Conservation (phyloP, 2,888 invertebrate species). For the Hypolimnas misippus region DNA sequence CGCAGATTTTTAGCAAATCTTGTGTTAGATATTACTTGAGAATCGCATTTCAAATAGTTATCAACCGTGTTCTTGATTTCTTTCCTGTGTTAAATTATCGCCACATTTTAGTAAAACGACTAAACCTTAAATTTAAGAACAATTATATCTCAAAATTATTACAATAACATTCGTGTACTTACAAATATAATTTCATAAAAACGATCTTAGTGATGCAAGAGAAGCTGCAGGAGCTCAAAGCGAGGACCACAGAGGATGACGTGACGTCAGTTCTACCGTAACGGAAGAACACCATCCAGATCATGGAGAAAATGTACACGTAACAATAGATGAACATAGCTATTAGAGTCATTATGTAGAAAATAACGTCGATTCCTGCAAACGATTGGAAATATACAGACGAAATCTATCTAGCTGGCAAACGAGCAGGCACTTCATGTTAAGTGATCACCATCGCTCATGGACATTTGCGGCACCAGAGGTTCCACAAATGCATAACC, state of each 20-base stretch:
- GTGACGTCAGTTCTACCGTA: constrained; percentile 51
- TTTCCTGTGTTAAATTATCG: constrained; percentile 43
- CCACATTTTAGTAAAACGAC: not conserved
- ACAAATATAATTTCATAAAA: constrained; percentile 55
- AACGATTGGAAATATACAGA: no score
- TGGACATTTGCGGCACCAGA: no score
- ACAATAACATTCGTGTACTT: constrained; percentile 36
- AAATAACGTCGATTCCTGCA: constrained; percentile 51
- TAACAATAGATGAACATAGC: constrained; percentile 51
- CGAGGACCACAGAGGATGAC: constrained; percentile 51
- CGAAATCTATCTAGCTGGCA: no score
- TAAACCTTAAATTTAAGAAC: not conserved
- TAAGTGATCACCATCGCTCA: no score
- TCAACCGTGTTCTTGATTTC: constrained; percentile 51
- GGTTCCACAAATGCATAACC: no score
- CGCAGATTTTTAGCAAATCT: constrained; percentile 49
- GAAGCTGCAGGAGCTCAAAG: constrained; percentile 54
- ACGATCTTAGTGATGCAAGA: constrained; percentile 54
- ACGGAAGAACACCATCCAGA: constrained; percentile 56
- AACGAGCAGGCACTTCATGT: no score
- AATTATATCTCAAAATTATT: no score
- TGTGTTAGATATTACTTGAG: constrained; percentile 44
- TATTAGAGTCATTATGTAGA: constrained; percentile 48
- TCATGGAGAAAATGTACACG: constrained; percentile 54
- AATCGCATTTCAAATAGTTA: constrained; percentile 49